A percentile compares a stretch with the other conserved stretches of the same genome.
These are phyloP conservation scores for Pogoniulus pusillus DNA, from an alignment of 2,797 vertebrate genomes.

Conservation along the genomic window DNA sequence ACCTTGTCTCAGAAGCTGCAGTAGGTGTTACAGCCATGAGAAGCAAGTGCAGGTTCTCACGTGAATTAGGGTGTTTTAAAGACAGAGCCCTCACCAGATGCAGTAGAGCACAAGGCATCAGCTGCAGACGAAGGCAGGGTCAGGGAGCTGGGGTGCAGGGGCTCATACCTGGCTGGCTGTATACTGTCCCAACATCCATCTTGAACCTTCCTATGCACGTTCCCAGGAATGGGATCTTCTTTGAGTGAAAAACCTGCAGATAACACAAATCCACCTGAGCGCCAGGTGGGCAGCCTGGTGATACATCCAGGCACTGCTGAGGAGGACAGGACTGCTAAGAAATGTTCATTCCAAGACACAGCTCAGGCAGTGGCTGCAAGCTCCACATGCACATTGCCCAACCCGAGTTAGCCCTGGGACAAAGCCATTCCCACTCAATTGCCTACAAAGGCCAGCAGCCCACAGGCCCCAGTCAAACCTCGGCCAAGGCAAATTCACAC, in stretches of 20 bases:
- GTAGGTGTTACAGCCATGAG: neutral
- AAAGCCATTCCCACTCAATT: neutral
- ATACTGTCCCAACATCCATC: conserved; percentile 88
- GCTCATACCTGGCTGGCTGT: conserved; percentile 87
- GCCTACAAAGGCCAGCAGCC: neutral
- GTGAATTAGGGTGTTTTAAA: neutral
- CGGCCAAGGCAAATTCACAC: neutral
- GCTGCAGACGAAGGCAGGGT: neutral
- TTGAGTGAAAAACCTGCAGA: conserved; percentile 89
- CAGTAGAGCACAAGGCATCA: neutral
- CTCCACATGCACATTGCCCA: neutral
- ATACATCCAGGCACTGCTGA: neutral
- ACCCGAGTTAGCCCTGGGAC: neutral
- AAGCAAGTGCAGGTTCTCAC: neutral
- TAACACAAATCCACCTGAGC: neutral
- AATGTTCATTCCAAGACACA: neutral
- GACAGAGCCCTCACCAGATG: neutral
- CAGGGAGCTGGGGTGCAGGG: neutral
- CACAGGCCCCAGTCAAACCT: neutral
- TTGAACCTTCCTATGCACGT: conserved; percentile 90
- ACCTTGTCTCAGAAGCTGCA: neutral
- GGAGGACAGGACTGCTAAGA: neutral
- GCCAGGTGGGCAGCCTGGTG: neutral
- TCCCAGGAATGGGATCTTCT: conserved; percentile 86
- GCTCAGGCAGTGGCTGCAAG: neutral